Conservation (phyloP, 2,113 vertebrate species). For the Cyphomyrus discorhynchus region DNA sequence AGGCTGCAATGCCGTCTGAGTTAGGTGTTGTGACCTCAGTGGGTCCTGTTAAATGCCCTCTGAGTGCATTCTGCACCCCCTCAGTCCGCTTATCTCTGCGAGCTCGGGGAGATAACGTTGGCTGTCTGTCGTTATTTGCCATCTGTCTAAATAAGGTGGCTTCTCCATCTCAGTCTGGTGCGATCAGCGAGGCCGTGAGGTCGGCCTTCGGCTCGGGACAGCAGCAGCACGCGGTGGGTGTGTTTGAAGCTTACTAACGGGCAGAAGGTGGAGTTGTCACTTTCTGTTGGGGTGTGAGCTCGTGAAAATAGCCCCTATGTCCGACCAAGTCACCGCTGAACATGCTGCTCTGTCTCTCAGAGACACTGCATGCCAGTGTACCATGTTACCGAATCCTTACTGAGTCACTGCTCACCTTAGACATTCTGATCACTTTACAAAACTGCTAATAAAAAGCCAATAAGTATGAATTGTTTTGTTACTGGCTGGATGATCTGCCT, state of each 20-base stretch:
- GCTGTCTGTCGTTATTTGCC: not conserved
- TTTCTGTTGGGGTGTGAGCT: not conserved
- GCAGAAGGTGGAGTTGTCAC: not conserved
- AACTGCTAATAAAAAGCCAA: not conserved
- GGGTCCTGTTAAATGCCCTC: not conserved
- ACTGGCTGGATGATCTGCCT: not conserved
- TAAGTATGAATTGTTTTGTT: not conserved
- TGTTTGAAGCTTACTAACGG: not conserved
- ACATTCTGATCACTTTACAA: not conserved
- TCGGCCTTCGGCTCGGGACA: not conserved
- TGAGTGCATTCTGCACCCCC: not conserved
- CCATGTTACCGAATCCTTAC: not conserved
- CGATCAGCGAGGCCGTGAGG: not conserved
- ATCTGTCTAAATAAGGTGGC: not conserved
- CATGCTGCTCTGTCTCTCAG: not conserved
- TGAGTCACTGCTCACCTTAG: not conserved
- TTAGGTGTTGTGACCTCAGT: not conserved
- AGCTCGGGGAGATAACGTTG: not conserved
- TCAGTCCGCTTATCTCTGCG: not conserved
- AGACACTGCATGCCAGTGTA: not conserved
- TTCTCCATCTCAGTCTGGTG: not conserved
- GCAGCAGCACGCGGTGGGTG: not conserved
- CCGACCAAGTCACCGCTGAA: not conserved
- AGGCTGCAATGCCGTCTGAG: not conserved
- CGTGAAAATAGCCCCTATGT: not conserved